These are phyloP conservation scores for Paramacrobiotus metropolitanus DNA, from an alignment of 1,140 invertebrate species.

Conservation along the genomic window DNA sequence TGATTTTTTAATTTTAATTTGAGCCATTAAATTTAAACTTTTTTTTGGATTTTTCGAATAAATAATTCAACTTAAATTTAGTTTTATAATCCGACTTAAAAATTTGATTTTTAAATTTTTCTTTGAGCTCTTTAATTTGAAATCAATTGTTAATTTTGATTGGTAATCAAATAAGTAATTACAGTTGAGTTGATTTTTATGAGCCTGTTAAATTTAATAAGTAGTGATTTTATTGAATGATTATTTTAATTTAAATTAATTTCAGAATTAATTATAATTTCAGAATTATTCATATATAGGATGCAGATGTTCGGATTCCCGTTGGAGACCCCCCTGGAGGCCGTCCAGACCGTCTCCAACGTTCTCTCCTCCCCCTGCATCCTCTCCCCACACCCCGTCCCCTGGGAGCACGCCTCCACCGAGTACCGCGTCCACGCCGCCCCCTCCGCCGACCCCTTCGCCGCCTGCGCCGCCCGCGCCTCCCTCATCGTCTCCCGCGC, in stretches of 20 bases:
- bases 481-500: neutral
- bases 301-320: constrained; percentile 22
- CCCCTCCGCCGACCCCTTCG: neutral
- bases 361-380: constrained; percentile 11
- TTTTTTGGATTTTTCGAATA: too few relatives aligned
- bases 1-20: too few relatives aligned
- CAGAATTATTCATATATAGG: constrained; percentile 35
- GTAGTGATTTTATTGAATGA: constrained; percentile 69
- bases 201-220: too few relatives aligned
- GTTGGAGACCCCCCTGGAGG: neutral
- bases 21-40: too few relatives aligned
- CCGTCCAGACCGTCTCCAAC: neutral
- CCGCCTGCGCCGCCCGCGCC: neutral
- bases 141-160: too few relatives aligned
- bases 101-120: constrained; percentile 10
- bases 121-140: neutral
- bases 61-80: too few relatives aligned
- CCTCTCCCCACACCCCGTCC: constrained; percentile 3
- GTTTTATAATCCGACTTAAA: too few relatives aligned
- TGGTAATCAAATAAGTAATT: too few relatives aligned
- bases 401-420: constrained; percentile 9
- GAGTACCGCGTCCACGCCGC: constrained; percentile 7
- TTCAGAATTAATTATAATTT: constrained; percentile 34
- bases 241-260: constrained; percentile 73
- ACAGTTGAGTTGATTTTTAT: too few relatives aligned